Evolutionary conservation across 2,113 vertebrate species (phyloP), one percentile per base, ranked within the genome.

Genomic region (Ceyx margarethae): DNA sequence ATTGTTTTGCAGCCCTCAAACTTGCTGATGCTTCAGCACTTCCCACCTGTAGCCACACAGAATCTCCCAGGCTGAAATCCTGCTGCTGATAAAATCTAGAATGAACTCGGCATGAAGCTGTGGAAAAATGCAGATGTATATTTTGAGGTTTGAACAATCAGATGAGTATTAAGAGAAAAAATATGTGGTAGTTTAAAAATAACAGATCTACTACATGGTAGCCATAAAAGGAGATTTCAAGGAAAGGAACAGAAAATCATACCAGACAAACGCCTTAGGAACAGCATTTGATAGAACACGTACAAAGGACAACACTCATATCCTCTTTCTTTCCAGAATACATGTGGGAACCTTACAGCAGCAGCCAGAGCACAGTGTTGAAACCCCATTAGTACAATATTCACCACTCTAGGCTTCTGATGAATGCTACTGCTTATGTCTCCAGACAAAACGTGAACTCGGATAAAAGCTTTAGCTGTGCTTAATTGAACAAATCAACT

Each of bases 101-200:
- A 68, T 87, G 81, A 94, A 76, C 94, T 89, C 53, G 1, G 81
- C 69, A 20, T 87, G 76, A 86, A 95, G 82, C 88, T 76, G 71
- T 79, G 90, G 90, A 94, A 94, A 31, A 95, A 92, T 61, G 75
- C 53, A 87, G 67, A 93, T 74, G 75, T 91, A n/a, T 91, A 83
- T 91, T 96, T 96, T 96, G 89, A 96, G 91, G 95, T 77, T 95
- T 88, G 90, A 91, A 94, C 93, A 96, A 84, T 94, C 95, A 93
- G 87, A 93, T 89, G 89, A 94, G 90, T 82, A 93, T 96, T 94
- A 84, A 56, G 56, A 85, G 87, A 62, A 51, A 89, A 92, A 93
- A 94, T 75, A 73, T 33, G 67, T 46, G 8, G 73, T 78, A 79
- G 85, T 96, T 95, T 96, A 94, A 95, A 96, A 95, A 83, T 95